Evolutionary conservation across 2,888 invertebrate genomes (phyloP).

Genomic region (Papilio protenor): DNA sequence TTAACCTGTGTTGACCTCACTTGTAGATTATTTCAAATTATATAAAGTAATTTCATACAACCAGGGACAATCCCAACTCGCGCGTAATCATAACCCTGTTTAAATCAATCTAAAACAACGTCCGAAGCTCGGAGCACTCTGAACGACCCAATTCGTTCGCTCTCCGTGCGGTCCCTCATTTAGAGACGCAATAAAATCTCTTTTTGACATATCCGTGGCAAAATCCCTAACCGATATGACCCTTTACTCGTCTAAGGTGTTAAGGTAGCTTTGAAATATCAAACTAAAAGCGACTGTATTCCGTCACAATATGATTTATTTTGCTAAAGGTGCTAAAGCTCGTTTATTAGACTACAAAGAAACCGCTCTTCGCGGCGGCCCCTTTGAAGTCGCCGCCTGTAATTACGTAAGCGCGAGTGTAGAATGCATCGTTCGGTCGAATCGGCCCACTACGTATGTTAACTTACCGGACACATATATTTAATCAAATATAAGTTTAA

Average conservation of each 20-base stretch:
- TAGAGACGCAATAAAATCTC: conserved; percentile 81
- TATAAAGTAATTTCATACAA: not conserved
- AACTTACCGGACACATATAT: conserved; percentile 36
- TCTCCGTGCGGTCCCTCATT: conserved; percentile 79
- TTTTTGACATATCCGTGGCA: conserved; percentile 85
- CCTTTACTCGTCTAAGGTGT: conserved; percentile 80
- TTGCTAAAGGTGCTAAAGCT: conserved; percentile 51
- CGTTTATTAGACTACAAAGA: conserved; percentile 82
- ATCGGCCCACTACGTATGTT: conserved; percentile 36
- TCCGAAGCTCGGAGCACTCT: conserved; percentile 51
- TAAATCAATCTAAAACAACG: conserved; percentile 58
- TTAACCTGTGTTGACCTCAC: too few species aligned
- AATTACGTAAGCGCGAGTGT: conserved; percentile 63
- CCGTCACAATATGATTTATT: conserved; percentile 37
- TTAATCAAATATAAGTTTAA: conserved; percentile 35
- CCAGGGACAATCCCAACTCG: not conserved
- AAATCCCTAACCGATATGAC: conserved; percentile 83
- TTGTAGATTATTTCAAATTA: too few species aligned
- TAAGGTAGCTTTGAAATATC: conserved; percentile 63
- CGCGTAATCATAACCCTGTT: conserved; percentile 46
- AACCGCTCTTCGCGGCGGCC: conserved; percentile 73
- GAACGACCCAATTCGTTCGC: conserved; percentile 72
- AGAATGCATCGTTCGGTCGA: conserved; percentile 43
- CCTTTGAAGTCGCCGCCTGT: conserved; percentile 77
- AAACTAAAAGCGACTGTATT: conserved; percentile 51